These are phyloP conservation scores for Haliclona indistincta DNA, from an alignment of 37 sponge, comb jelly and placozoan species.

Conservation along the genomic window DNA sequence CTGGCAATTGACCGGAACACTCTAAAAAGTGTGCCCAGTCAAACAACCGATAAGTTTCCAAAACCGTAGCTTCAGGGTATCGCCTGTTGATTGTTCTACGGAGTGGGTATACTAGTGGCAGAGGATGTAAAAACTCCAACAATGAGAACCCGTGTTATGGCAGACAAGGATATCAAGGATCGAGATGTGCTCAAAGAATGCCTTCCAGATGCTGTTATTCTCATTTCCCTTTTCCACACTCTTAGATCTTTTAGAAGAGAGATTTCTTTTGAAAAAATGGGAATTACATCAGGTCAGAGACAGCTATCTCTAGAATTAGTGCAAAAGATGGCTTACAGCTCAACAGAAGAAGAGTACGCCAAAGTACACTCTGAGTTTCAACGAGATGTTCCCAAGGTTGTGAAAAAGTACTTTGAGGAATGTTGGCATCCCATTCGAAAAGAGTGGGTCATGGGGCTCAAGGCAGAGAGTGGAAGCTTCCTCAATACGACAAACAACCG, in stretches of 20 bases:
- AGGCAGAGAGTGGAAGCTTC: conserved; percentile 26
- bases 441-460: conserved; percentile 33
- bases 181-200: conserved; percentile 15
- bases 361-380: too few relatives aligned
- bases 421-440: neutral
- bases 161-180: conserved; percentile 45
- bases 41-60: too few relatives aligned
- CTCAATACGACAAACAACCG: conserved; percentile 60
- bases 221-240: conserved; percentile 54
- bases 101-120: too few relatives aligned
- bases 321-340: neutral
- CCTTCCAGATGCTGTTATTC: conserved; percentile 27
- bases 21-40: too few relatives aligned
- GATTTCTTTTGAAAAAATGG: conserved; percentile 42
- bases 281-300: conserved; percentile 14
- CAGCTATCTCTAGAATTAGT: neutral
- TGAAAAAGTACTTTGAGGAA: too few relatives aligned
- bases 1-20: too few relatives aligned
- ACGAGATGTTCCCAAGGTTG: too few relatives aligned
- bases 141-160: too few relatives aligned
- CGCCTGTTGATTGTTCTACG: too few relatives aligned
- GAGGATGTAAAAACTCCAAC: too few relatives aligned
- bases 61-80: too few relatives aligned
- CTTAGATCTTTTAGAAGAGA: conserved; percentile 36
- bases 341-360: too few relatives aligned